Evolutionary conservation across 2,797 vertebrate genomes (phyloP).

Genomic region (Neomorphus geoffroyi): DNA sequence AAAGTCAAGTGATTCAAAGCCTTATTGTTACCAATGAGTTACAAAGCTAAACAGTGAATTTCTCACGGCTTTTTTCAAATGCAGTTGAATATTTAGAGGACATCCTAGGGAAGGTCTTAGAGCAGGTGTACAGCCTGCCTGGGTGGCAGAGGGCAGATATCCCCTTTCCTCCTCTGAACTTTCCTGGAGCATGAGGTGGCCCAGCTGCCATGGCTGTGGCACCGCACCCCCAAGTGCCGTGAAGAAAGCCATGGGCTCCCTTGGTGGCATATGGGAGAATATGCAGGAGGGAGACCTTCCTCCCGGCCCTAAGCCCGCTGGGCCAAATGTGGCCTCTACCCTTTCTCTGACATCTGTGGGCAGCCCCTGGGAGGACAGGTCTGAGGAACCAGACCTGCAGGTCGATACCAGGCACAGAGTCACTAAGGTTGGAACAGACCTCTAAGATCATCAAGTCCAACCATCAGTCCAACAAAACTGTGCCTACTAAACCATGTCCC

Average conservation of each 20-base stretch:
- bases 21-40: not conserved
- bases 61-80: not conserved
- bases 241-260: fast-evolving
- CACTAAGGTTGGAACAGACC: too few species aligned
- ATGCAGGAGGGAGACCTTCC: fast-evolving
- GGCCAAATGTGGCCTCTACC: not conserved
- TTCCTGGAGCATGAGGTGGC: not conserved
- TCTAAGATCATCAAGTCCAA: too few species aligned
- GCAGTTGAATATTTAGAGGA: not conserved
- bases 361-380: not conserved
- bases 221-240: fast-evolving
- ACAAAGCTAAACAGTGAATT: not conserved
- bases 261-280: not conserved
- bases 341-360: not conserved
- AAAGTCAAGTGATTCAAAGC: not conserved
- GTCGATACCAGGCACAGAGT: too few species aligned
- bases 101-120: not conserved
- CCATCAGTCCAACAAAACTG: too few species aligned
- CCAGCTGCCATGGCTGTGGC: not conserved
- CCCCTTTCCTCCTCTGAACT: not conserved
- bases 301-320: fast-evolving
- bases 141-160: not conserved
- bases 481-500: too few species aligned
- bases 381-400: not conserved
- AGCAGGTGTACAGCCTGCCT: not conserved